Evolutionary conservation across 1,140 invertebrate species (phyloP).

Genomic region (Palaemon carinicauda): DNA sequence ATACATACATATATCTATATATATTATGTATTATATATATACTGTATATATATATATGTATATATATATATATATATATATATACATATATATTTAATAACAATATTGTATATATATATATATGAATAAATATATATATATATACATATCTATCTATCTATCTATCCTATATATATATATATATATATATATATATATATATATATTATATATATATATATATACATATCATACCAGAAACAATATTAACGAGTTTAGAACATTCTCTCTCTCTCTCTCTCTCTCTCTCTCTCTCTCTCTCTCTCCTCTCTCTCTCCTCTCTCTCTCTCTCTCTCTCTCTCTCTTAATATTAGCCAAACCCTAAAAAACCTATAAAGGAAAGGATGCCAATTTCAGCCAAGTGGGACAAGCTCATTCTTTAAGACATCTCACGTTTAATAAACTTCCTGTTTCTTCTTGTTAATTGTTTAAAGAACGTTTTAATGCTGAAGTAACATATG

Average conservation of each 20-base stretch:
- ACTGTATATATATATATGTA: background rate
- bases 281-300: background rate
- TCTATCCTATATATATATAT: background rate
- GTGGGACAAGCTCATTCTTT: too few species aligned
- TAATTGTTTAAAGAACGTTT: too few species aligned
- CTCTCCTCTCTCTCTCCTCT: background rate
- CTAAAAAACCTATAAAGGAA: too few species aligned
- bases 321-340: background rate
- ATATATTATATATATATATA: background rate
- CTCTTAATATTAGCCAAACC: background rate
- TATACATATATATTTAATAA: too few species aligned
- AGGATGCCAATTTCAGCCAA: too few species aligned
- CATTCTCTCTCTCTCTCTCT: background rate
- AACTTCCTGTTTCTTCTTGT: too few species aligned
- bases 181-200: background rate
- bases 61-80: background rate
- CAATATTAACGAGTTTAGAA: too few species aligned
- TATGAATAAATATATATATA: background rate
- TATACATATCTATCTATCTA: background rate
- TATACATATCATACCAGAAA: background rate
- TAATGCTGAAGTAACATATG: too few species aligned
- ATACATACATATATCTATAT: background rate
- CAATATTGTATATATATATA: too few species aligned
- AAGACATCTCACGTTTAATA: too few species aligned
- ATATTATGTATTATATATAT: background rate